Evolutionary conservation across 2,888 invertebrate species (phyloP), one percentile per base, ranked within the genome.

Genomic region (Ellobium chinense): DNA sequence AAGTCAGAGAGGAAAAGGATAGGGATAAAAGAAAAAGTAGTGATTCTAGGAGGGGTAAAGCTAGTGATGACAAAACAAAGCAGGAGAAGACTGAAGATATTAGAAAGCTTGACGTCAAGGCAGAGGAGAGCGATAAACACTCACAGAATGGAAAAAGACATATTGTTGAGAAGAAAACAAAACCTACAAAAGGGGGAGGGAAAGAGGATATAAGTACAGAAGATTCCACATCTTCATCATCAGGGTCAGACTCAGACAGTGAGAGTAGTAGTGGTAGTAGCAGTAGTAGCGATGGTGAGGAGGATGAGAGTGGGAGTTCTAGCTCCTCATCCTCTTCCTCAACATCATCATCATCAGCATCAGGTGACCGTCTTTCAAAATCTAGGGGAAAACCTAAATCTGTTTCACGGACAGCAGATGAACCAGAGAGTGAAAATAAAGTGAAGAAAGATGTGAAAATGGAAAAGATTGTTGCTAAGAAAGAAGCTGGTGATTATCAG

Each of bases 311-410:
- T 36, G 83, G 68, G 14, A 81, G 80, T 63, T 69, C 76, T 21
- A 86, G 86, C 81, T 82, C 84, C 34, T 85, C 86, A 7, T 84
- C 83, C 36, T 80, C 78, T 9, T 86, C 87, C 18, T 83, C 82
- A 18, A 81, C 84, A 24, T 85, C 84, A 31, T 86, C 86, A 68
- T 85, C 84, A 58, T 84, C 85, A 29, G 31, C 46, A 12, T 82
- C 84, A 21, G 68, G n/a, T 24, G 81, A 82, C 0, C 46, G 77
- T 1, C 76, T 46, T 56, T 27, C 54, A 69, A 85, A 37, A 56
- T 54, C 56, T 78, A 79, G 14, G 36, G 75, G 29, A 58, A 69
- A 37, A 34, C 72, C 70, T 2, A 83, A 46, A 46, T 12, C 46
- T 7, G 7, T 18, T 46, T 46, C 46, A 7, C 7, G 18, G 82